Percentiles rank a stretch among this genome's conserved stretches.
Evolutionary conservation across 2,888 invertebrate genomes (phyloP).

Genomic region (Acleris laterana): DNA sequence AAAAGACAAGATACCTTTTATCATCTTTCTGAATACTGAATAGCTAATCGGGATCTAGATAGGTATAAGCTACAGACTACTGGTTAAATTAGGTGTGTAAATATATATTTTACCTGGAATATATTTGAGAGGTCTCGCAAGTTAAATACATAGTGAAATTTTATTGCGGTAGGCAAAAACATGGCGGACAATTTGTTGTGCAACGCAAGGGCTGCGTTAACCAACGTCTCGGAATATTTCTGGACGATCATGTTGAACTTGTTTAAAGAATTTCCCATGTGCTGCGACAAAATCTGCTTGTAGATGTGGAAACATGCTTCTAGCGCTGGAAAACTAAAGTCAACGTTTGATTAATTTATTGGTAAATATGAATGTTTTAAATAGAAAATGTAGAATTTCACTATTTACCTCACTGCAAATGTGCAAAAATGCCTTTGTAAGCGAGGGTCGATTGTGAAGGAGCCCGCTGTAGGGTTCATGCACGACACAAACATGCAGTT

Average conservation of each 20-base stretch:
- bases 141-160: constrained; percentile 98
- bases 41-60: too few relatives aligned
- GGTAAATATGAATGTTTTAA: neutral
- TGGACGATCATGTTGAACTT: constrained; percentile 87
- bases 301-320: constrained; percentile 94
- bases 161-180: constrained; percentile 96
- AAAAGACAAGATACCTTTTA: too few relatives aligned
- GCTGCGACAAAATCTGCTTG: constrained; percentile 91
- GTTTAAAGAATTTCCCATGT: constrained; percentile 86
- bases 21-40: too few relatives aligned
- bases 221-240: constrained; percentile 85
- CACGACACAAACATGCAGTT: constrained; percentile 97
- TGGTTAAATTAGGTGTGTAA: constrained; percentile 15
- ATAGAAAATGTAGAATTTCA: neutral
- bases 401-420: constrained; percentile 89
- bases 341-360: constrained; percentile 8
- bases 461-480: constrained; percentile 98
- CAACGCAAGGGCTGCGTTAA: constrained; percentile 89
- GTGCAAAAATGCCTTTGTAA: constrained; percentile 95
- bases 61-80: too few relatives aligned
- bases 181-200: constrained; percentile 90
- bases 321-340: constrained; percentile 89
- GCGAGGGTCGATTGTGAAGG: constrained; percentile 96
- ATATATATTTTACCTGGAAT: constrained; percentile 88
- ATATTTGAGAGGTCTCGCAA: constrained; percentile 96